Conservation (phyloP, 2,888 invertebrate genomes). For the Eutolmus rufibarbis region DNA sequence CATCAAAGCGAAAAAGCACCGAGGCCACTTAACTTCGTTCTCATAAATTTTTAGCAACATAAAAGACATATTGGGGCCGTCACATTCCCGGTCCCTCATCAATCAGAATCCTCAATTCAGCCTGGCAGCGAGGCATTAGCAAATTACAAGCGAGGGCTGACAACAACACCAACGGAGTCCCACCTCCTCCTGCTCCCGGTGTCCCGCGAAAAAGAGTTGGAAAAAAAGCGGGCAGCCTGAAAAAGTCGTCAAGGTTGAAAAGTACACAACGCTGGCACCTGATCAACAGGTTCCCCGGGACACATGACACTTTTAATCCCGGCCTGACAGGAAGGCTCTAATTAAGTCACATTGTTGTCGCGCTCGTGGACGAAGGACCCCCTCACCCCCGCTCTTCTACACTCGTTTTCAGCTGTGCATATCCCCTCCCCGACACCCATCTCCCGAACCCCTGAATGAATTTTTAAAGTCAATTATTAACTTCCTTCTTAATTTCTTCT, state of each 20-base stretch:
- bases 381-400: background rate
- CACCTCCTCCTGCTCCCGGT: background rate
- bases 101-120: conserved; percentile 15
- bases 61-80: background rate
- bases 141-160: background rate
- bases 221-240: background rate
- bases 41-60: background rate
- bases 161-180: background rate
- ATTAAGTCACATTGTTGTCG: conserved; percentile 5
- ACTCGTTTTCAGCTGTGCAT: background rate
- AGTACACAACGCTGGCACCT: background rate
- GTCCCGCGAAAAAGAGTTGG: background rate
- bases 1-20: background rate
- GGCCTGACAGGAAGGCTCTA: background rate
- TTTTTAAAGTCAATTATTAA: conserved; percentile 36
- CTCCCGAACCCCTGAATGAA: conserved; percentile 16
- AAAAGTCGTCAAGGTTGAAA: background rate
- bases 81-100: background rate
- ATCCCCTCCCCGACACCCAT: background rate
- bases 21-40: background rate
- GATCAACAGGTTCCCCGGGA: conserved; percentile 20
- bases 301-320: background rate
- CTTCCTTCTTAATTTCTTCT: conserved; percentile 45
- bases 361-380: background rate
- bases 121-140: conserved; percentile 27